These are phyloP conservation scores for Leistus spinibarbis DNA, from an alignment of 2,888 invertebrate genomes.

Conservation along the genomic window DNA sequence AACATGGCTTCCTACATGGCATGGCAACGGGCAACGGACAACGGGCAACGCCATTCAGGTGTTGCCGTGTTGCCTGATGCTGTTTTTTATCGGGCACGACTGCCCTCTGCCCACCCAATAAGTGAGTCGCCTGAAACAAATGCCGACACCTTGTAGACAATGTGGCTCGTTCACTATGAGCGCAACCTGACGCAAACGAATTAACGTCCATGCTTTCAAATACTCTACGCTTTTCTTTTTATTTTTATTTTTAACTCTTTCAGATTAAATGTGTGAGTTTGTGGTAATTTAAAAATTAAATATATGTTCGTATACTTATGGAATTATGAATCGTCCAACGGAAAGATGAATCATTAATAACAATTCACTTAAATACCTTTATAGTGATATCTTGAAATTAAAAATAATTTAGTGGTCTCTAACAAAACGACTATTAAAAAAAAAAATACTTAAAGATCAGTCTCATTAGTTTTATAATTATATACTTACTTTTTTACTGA, in stretches of 20 bases:
- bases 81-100: conserved; percentile 52
- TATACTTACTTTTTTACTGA: background rate
- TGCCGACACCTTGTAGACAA: conserved; percentile 53
- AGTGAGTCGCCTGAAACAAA: conserved; percentile 54
- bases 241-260: background rate
- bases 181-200: background rate
- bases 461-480: background rate
- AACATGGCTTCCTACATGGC: conserved; percentile 57
- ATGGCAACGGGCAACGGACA: too few relatives aligned
- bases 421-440: background rate
- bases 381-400: background rate
- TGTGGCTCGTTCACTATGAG: conserved; percentile 43
- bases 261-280: background rate
- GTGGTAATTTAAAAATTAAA: background rate
- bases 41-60: conserved; percentile 56
- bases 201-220: background rate
- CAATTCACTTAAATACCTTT: background rate
- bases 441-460: background rate
- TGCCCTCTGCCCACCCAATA: conserved; percentile 57
- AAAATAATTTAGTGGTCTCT: background rate
- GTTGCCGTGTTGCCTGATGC: conserved; percentile 54
- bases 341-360: background rate
- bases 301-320: background rate
- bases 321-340: background rate
- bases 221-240: background rate